Percentiles rank a stretch among this genome's conserved stretches.
Conservation (phyloP, 1,140 invertebrate genomes). For the Orius insidiosus region DNA sequence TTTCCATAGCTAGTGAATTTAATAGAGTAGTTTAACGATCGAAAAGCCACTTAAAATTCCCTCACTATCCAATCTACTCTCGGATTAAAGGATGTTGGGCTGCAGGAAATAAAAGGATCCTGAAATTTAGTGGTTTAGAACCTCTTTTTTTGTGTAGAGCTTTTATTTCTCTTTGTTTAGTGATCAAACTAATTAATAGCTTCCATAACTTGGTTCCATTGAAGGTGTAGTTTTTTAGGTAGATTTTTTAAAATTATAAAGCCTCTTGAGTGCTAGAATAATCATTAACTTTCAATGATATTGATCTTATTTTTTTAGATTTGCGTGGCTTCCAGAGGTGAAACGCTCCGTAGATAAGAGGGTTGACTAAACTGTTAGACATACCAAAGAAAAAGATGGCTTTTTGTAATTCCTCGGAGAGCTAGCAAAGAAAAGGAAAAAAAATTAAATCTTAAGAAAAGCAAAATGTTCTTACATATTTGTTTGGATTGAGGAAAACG, state of each 20-base stretch:
- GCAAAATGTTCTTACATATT: constrained; percentile 34
- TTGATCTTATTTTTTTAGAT: constrained; percentile 19
- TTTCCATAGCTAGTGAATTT: too few species aligned
- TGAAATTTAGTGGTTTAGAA: too few species aligned
- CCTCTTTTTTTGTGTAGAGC: too few species aligned
- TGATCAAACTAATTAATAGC: too few species aligned
- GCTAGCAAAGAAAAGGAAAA: constrained; percentile 26
- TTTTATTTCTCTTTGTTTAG: too few species aligned
- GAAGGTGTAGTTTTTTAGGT: too few species aligned
- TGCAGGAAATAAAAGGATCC: too few species aligned
- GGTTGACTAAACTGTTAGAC: constrained; percentile 74
- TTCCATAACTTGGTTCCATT: too few species aligned
- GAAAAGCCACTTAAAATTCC: too few species aligned
- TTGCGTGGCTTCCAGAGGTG: constrained; percentile 41
- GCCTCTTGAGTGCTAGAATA: neutral
- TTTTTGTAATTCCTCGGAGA: constrained; percentile 41
- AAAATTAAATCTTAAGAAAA: neutral
- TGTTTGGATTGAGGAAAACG: constrained; percentile 53
- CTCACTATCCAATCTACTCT: too few species aligned
- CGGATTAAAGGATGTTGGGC: too few species aligned
- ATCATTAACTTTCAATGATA: constrained; percentile 5
- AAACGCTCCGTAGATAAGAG: constrained; percentile 74
- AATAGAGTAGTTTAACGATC: too few species aligned
- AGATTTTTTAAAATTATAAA: neutral
- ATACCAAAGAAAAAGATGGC: constrained; percentile 53